Evolutionary conservation across 2,888 invertebrate genomes (phyloP).

Genomic region (Teleogryllus oceanicus): DNA sequence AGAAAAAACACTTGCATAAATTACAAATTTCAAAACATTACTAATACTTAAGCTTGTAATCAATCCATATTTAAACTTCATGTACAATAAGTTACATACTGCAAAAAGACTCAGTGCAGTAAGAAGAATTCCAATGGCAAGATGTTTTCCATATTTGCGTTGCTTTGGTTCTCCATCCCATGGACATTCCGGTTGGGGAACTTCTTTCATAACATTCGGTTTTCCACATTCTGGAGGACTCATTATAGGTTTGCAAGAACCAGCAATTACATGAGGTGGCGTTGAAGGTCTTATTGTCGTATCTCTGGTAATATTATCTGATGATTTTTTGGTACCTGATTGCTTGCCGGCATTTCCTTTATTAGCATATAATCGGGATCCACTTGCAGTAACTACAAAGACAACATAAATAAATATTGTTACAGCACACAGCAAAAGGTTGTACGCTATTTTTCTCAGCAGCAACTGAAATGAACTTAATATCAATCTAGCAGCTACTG

Average conservation of each 20-base stretch:
- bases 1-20: not conserved
- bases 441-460: too few species aligned
- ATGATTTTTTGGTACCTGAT: constrained; percentile 42
- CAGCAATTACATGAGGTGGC: not conserved
- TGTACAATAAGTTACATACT: constrained; percentile 41
- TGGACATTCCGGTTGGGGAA: constrained; percentile 23
- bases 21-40: not conserved
- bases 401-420: not conserved
- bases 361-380: constrained; percentile 26
- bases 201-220: constrained; percentile 26
- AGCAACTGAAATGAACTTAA: too few species aligned
- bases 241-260: constrained; percentile 18
- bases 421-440: too few species aligned
- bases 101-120: constrained; percentile 50
- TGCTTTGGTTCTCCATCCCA: constrained; percentile 24
- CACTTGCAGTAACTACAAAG: not conserved
- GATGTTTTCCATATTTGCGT: not conserved
- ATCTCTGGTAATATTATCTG: constrained; percentile 42
- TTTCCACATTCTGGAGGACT: constrained; percentile 25
- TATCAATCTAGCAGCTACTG: too few species aligned
- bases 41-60: not conserved
- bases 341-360: constrained; percentile 35
- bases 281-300: not conserved
- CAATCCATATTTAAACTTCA: not conserved
- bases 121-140: constrained; percentile 46